Base-by-base conservation (phyloP, 2,888 invertebrate genomes). In the Mythimna lalbum region DNA sequence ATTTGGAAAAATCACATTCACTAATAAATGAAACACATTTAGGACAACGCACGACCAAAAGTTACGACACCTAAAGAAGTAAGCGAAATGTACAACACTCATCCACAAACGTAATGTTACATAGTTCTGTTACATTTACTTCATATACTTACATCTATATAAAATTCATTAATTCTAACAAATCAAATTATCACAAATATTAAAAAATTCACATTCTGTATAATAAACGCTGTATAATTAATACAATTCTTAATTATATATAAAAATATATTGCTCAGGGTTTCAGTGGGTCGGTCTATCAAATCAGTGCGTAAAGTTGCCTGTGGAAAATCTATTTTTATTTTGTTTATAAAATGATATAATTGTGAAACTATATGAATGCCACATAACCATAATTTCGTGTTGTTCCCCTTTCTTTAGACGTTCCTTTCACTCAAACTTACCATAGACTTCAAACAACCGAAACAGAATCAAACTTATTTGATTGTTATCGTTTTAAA, bases 261-360 rank as follows among this genome's bases (percentile, higher is more conserved):
- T 94, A 94, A 95, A 95, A 95, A 95, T 95, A 95, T 95, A 95
- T 95, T 95, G 95, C 95, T 95, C 94, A 94, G 92, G 93, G 88
- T 95, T 94, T 87, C 94, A 92, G 90, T 94, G 94, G 94, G 93
- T 94, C 93, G 93, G 94, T 94, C 89, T 92, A 92, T 93, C 89
- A 92, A 94, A 93, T 94, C 95, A 94, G 95, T 94, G 91, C 94
- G 81, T 88, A 90, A 89, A 90, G 86, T 90, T 89, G 88, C 85
- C 86, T 86, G 89, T 87, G 85, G 78, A 84, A 78, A 85, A 86
- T 80, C 83, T 86, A 82, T 82, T 81, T 50, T 75, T 68, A 80
- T 77, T 67, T 71, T 78, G 76, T 69, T 75, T 71, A 74, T 50
- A 55, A 86, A 83, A 79, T 76, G 43, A 81, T 69, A 43, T 59